These are phyloP conservation scores for Corythoichthys haematopterus DNA, from an alignment of 2,113 vertebrate genomes.

Conservation along the genomic window DNA sequence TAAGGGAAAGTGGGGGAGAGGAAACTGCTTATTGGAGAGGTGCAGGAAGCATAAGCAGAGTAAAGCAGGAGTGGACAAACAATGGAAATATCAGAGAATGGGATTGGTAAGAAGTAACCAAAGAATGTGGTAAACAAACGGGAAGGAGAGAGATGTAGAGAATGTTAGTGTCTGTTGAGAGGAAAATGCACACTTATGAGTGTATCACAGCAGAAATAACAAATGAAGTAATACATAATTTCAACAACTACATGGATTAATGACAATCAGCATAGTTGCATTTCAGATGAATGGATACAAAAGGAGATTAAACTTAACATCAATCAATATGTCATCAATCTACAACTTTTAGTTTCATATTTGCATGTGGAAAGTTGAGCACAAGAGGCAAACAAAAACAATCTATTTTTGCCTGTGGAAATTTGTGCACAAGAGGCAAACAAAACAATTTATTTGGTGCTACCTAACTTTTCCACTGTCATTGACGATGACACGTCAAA, in stretches of 20 bases:
- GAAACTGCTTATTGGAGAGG: slow-evolving; percentile 56
- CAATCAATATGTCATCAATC: slow-evolving; percentile 9
- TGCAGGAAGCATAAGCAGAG: slow-evolving; percentile 24
- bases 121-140: slow-evolving; percentile 53
- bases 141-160: slow-evolving; percentile 71
- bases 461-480: neutral
- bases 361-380: neutral
- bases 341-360: slow-evolving; percentile 5
- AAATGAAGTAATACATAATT: slow-evolving; percentile 34
- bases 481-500: too few species aligned
- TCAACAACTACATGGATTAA: slow-evolving; percentile 21
- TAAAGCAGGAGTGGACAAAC: slow-evolving; percentile 42
- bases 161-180: slow-evolving; percentile 73
- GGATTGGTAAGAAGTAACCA: slow-evolving; percentile 34
- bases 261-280: neutral
- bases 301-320: slow-evolving; percentile 21
- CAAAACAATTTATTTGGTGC: neutral
- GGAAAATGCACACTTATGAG: slow-evolving; percentile 63
- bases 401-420: neutral
- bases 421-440: neutral
- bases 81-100: slow-evolving; percentile 32
- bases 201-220: slow-evolving; percentile 41
- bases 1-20: slow-evolving; percentile 67
- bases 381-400: neutral
- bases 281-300: slow-evolving; percentile 15